Evolutionary conservation across 2,113 vertebrate species (phyloP).

Genomic region (Heterocephalus glaber): DNA sequence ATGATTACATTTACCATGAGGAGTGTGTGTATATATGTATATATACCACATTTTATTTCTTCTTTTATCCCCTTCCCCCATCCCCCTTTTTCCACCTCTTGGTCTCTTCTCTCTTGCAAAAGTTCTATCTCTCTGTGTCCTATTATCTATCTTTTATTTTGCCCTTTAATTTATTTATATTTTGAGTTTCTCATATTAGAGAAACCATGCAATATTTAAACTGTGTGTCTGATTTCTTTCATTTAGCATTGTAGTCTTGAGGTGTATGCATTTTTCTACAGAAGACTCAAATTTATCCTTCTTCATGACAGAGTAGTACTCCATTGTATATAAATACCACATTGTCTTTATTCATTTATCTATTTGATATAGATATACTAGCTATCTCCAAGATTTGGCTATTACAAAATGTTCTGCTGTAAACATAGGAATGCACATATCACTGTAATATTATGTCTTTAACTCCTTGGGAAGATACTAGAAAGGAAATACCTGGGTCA

Average conservation of each 20-base stretch:
- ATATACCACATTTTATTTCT: too few relatives aligned
- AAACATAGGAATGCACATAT: not conserved
- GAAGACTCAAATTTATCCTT: not conserved
- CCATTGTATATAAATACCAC: not conserved
- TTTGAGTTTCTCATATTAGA: not conserved
- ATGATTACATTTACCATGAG: not conserved
- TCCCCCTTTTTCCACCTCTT: not conserved
- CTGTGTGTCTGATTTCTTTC: not conserved
- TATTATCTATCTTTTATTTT: not conserved
- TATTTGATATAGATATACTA: not conserved
- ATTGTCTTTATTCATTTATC: not conserved
- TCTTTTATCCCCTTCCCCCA: not conserved
- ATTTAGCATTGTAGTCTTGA: not conserved
- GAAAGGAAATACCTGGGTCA: too few relatives aligned
- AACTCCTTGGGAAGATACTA: too few relatives aligned
- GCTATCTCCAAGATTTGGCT: not conserved
- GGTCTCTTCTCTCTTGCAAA: not conserved
- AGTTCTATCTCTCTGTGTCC: not conserved
- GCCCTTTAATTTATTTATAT: not conserved
- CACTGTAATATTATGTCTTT: too few relatives aligned
- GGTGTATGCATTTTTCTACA: not conserved
- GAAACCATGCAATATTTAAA: not conserved
- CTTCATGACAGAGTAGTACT: not conserved
- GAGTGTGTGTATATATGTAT: not conserved
- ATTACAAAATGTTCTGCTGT: not conserved